Base-by-base conservation (phyloP, 2,113 vertebrate genomes). In the Perognathus longimembris region DNA sequence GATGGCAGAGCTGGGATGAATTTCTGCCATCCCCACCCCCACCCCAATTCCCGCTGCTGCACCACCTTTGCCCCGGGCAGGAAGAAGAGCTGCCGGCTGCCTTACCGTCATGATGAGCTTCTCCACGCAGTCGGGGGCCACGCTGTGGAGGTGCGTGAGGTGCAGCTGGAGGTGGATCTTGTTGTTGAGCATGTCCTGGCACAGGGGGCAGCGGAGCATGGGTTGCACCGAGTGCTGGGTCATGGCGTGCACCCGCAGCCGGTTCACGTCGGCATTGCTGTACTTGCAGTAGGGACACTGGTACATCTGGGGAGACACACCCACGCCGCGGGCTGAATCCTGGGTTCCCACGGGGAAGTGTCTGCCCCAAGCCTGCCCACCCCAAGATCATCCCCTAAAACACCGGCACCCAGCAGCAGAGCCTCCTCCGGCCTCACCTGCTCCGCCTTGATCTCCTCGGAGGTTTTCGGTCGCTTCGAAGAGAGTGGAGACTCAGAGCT, bases 211-310 rank as follows among this genome's bases (percentile, higher is more conserved):
- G 96, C 99, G 99, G 28, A 99, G 98, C 99, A 99, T 98, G 93
- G 99, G 99, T 98, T 99, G 99, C 96, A 99, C 99, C 0, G 99
- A 99, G 97, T 99, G 99, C 98, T 99, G 99, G 1, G 99, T 99
- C 99, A 99, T 99, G 98, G 99, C 99, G 5, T 99, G 99, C 97
- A 99, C 99, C 96, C 99, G 99, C 92, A 99, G 98, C 42, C 99
- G 98, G 93, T 99, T 99, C 98, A 99, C 98, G 6, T 99, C 99
- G 0, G 98, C 98, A 94, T 99, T 99, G 97, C 98, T 99, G 97
- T 99, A 99, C 97, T 99, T 99, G 98, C 99, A 99, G 67, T 99
- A 99, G 2, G 99, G 99, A 96, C 99, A 99, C 98, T 99, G 99
- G 98, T 98, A 99, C 98, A 99, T 98, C 99, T 99, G 98, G 22